Evolutionary conservation across 2,888 invertebrate species (phyloP).

Genomic region (Gerris lacustris): DNA sequence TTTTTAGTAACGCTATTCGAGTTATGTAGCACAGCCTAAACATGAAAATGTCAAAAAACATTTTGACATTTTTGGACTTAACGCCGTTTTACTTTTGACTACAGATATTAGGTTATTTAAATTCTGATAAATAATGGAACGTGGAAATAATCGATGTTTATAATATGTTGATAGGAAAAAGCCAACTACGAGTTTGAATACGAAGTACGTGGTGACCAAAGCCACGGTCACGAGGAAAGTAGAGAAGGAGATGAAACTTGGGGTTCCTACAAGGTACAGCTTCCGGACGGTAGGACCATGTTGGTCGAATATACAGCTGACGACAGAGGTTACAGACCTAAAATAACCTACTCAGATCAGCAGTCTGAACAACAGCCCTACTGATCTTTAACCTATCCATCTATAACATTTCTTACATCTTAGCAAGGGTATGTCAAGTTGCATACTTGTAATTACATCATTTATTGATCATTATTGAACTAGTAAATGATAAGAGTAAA

Average conservation of each 20-base stretch:
- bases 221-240: conserved; percentile 70
- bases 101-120: too few relatives aligned
- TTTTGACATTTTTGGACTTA: too few relatives aligned
- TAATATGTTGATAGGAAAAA: conserved; percentile 48
- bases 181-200: conserved; percentile 77
- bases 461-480: too few relatives aligned
- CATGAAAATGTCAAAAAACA: too few relatives aligned
- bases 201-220: conserved; percentile 66
- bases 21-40: too few relatives aligned
- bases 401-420: too few relatives aligned
- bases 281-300: conserved; percentile 77
- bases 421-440: too few relatives aligned
- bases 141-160: neutral
- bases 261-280: conserved; percentile 71
- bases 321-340: conserved; percentile 66
- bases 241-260: conserved; percentile 68
- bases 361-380: neutral
- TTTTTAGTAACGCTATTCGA: too few relatives aligned
- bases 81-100: too few relatives aligned
- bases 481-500: too few relatives aligned
- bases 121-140: too few relatives aligned
- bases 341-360: conserved; percentile 61
- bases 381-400: neutral
- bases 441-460: too few relatives aligned
- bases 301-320: conserved; percentile 74